Evolutionary conservation across 1,140 invertebrate genomes (phyloP).

Genomic region (Chlorops oryzae): DNA sequence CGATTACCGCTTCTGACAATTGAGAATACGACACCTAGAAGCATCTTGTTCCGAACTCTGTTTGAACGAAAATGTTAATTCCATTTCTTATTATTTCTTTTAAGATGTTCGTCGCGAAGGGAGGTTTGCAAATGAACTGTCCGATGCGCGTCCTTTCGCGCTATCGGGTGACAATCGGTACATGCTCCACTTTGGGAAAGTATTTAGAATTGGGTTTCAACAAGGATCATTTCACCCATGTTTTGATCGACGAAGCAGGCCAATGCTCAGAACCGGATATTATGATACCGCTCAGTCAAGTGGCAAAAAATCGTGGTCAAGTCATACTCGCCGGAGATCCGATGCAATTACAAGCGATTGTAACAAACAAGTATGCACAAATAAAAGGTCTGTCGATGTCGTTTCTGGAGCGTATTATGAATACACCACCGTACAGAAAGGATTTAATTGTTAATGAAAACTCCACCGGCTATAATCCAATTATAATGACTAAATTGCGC

Average conservation of each 20-base stretch:
- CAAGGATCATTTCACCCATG: constrained; percentile 72
- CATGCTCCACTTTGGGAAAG: constrained; percentile 63
- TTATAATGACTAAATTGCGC: constrained; percentile 61
- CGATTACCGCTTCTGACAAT: too few species aligned
- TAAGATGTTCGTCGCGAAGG: constrained; percentile 4
- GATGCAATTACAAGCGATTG: constrained; percentile 77
- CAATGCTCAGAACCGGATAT: constrained; percentile 83
- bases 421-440: constrained; percentile 58
- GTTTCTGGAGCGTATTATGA: constrained; percentile 62
- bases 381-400: constrained; percentile 63
- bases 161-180: constrained; percentile 73
- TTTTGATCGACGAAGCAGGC: constrained; percentile 83
- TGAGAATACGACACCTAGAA: constrained; percentile 30
- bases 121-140: constrained; percentile 48
- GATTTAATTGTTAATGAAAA: constrained; percentile 49
- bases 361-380: constrained; percentile 59
- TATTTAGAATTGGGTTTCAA: constrained; percentile 60
- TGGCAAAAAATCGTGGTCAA: constrained; percentile 54
- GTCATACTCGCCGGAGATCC: constrained; percentile 84
- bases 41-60: background rate
- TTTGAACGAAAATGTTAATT: background rate
- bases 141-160: constrained; percentile 54
- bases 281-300: constrained; percentile 62
- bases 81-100: constrained; percentile 2
- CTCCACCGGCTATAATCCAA: constrained; percentile 57